Evolutionary conservation across 1,140 invertebrate genomes (phyloP).

Genomic region (Laupala kohalensis): DNA sequence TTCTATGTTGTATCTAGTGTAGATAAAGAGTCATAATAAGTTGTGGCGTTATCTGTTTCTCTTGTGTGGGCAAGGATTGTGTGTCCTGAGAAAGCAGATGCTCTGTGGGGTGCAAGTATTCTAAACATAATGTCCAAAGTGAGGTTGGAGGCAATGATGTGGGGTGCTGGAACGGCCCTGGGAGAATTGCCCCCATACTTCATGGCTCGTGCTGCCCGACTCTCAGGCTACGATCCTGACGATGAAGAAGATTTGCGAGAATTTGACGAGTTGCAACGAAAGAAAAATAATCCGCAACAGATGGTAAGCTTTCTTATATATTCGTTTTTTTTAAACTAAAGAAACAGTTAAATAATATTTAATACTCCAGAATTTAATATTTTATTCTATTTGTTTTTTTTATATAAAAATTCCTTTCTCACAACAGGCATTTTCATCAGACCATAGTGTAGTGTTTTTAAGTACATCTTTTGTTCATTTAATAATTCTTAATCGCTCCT

Average conservation of each 20-base stretch:
- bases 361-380: no score
- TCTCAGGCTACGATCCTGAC: conserved; percentile 49
- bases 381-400: no score
- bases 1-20: no score
- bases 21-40: no score
- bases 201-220: conserved; percentile 84
- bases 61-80: conserved; percentile 38
- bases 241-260: conserved; percentile 64
- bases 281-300: conserved; percentile 33
- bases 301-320: conserved; percentile 17
- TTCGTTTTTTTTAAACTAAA: conserved; percentile 3
- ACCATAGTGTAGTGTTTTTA: no score
- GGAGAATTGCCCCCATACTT: conserved; percentile 81
- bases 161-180: conserved; percentile 94
- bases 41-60: no score
- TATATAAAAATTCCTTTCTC: no score
- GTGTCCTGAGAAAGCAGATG: conserved; percentile 51
- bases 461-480: no score
- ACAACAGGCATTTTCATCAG: no score
- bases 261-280: conserved; percentile 56
- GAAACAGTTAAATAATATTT: no score
- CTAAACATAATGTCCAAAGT: conserved; percentile 92
- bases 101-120: conserved; percentile 39
- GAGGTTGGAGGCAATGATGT: conserved; percentile 91
- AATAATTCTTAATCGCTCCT: no score